Evolutionary conservation across 2,888 invertebrate species (phyloP).

Genomic region (Euphydryas editha): DNA sequence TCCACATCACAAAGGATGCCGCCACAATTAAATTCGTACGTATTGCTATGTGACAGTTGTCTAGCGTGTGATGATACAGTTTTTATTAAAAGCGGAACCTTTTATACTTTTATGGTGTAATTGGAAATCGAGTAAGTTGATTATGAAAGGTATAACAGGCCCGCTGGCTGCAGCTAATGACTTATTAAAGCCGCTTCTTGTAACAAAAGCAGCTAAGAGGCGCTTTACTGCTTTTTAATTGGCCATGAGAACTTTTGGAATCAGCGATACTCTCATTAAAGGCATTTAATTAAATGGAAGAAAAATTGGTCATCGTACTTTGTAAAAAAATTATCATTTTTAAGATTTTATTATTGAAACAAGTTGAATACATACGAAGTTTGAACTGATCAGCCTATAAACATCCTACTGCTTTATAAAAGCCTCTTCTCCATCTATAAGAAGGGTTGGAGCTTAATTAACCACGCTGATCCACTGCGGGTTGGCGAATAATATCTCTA

Average conservation of each 20-base stretch:
- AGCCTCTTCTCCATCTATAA: too few relatives aligned
- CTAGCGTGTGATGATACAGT: constrained; percentile 60
- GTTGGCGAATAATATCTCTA: too few relatives aligned
- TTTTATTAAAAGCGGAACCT: constrained; percentile 53
- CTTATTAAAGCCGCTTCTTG: constrained; percentile 26
- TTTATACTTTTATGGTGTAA: constrained; percentile 55
- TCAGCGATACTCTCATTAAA: constrained; percentile 12
- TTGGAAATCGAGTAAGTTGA: constrained; percentile 50
- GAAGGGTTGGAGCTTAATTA: too few relatives aligned
- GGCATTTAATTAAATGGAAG: neutral
- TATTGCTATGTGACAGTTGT: constrained; percentile 77
- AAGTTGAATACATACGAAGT: too few relatives aligned
- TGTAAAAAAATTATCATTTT: too few relatives aligned
- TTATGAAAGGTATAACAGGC: constrained; percentile 40
- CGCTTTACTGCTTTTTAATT: constrained; percentile 18
- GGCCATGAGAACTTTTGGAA: constrained; percentile 16
- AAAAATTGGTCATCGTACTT: neutral
- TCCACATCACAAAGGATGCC: constrained; percentile 72
- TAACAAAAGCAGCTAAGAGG: constrained; percentile 14
- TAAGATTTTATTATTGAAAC: too few relatives aligned
- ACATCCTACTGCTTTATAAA: too few relatives aligned
- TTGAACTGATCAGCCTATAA: too few relatives aligned
- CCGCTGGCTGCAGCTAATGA: constrained; percentile 26
- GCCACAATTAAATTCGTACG: constrained; percentile 80
- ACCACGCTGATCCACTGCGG: too few relatives aligned